Evolutionary conservation across 2,113 vertebrate species (phyloP).

Genomic region (Chaetodon trifascialis): DNA sequence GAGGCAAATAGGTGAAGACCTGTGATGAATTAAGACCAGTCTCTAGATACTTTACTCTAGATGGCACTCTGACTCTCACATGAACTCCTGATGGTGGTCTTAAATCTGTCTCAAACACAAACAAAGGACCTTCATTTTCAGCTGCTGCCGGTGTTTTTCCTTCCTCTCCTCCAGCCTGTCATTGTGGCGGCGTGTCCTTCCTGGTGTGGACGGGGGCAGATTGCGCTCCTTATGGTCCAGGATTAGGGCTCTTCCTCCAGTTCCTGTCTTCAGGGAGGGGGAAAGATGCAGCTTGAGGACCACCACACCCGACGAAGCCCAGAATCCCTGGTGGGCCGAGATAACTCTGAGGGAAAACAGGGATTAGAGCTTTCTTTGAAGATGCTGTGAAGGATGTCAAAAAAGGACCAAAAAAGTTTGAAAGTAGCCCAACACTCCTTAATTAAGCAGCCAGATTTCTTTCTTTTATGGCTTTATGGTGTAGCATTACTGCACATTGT

Average conservation of each 20-base stretch:
- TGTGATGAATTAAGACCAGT: not conserved
- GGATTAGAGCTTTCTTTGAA: slow-evolving; percentile 41
- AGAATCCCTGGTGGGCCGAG: slow-evolving; percentile 38
- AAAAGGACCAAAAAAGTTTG: slow-evolving; percentile 3
- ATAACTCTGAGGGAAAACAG: slow-evolving; percentile 36
- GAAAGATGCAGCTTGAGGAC: not conserved
- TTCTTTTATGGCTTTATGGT: not conserved
- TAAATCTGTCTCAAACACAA: slow-evolving; percentile 45
- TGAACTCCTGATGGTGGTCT: not conserved
- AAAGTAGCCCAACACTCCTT: slow-evolving; percentile 23
- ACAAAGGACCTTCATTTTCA: slow-evolving; percentile 33
- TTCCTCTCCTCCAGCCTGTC: slow-evolving; percentile 28
- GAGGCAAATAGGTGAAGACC: not conserved
- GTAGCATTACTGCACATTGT: too few species aligned
- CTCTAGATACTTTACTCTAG: not conserved
- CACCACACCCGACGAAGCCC: slow-evolving; percentile 32
- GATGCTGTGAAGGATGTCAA: slow-evolving; percentile 1
- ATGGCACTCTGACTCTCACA: not conserved
- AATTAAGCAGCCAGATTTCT: too few species aligned
- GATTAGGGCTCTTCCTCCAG: slow-evolving; percentile 12
- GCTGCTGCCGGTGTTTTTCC: slow-evolving; percentile 38
- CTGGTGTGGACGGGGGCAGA: slow-evolving; percentile 16
- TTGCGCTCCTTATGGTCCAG: slow-evolving; percentile 25
- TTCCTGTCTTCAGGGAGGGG: not conserved
- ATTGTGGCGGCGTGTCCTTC: slow-evolving; percentile 24